Conservation (phyloP, 1,140 invertebrate genomes). For the Zaprionus davidi region DNA sequence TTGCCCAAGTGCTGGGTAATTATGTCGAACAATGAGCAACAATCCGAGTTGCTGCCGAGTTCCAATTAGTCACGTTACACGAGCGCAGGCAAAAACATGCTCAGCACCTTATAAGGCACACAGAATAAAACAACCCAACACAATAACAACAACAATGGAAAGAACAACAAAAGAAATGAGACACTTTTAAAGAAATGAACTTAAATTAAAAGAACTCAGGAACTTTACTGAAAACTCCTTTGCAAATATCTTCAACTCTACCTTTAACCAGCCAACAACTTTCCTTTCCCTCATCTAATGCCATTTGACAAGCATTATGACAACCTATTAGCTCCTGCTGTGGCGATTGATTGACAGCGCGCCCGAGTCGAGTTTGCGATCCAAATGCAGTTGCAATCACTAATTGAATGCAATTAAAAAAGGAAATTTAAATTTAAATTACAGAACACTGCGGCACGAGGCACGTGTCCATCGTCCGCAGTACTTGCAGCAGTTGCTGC, state of each 20-base stretch:
- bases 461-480: slow-evolving; percentile 55
- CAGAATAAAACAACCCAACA: slow-evolving; percentile 45
- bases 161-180: neutral
- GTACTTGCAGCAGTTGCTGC: slow-evolving; percentile 30
- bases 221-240: neutral
- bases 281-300: slow-evolving; percentile 1
- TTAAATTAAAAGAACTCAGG: neutral
- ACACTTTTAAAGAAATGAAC: neutral
- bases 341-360: slow-evolving; percentile 32
- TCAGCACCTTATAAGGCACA: slow-evolving; percentile 48
- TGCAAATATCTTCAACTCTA: neutral
- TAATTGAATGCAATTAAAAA: slow-evolving; percentile 66
- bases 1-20: slow-evolving; percentile 53
- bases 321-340: slow-evolving; percentile 34
- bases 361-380: neutral
- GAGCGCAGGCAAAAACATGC: slow-evolving; percentile 53
- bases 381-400: slow-evolving; percentile 49
- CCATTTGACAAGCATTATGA: slow-evolving; percentile 34
- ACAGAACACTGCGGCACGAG: slow-evolving; percentile 44
- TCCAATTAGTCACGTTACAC: slow-evolving; percentile 65
- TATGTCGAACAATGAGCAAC: slow-evolving; percentile 64
- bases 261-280: no score
- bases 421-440: slow-evolving; percentile 65
- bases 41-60: slow-evolving; percentile 56
- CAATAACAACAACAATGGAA: neutral